Percentiles rank a stretch among this genome's conserved stretches.
Evolutionary conservation across 2,113 vertebrate genomes (phyloP).

Genomic region (Gracilinanus agilis): DNA sequence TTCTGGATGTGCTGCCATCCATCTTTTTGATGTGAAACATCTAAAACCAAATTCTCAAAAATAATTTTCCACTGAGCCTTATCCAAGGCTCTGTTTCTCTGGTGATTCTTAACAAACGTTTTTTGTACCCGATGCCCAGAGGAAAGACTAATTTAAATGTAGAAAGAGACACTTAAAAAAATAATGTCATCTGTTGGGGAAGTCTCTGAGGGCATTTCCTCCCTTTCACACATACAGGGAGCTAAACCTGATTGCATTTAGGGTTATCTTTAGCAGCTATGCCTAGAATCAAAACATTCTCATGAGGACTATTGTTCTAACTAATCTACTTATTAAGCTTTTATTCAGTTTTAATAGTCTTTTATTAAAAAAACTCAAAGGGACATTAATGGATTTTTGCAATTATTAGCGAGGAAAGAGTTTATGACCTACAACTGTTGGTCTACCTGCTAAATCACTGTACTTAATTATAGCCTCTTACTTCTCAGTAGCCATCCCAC

Average conservation of each 20-base stretch:
- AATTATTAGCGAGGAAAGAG: slow-evolving; percentile 79
- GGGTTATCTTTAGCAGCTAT: slow-evolving; percentile 85
- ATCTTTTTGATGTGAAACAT: slow-evolving; percentile 76
- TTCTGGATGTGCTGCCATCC: slow-evolving; percentile 57
- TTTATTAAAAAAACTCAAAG: slow-evolving; percentile 80
- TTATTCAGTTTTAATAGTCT: slow-evolving; percentile 85
- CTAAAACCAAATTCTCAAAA: slow-evolving; percentile 71
- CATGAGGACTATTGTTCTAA: slow-evolving; percentile 87
- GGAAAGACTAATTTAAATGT: slow-evolving; percentile 82
- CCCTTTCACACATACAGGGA: slow-evolving; percentile 81
- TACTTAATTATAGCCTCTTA: slow-evolving; percentile 70
- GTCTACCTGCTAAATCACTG: slow-evolving; percentile 58
- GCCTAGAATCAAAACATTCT: slow-evolving; percentile 82
- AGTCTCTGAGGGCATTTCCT: slow-evolving; percentile 79
- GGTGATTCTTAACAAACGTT: slow-evolving; percentile 75
- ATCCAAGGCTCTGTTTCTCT: slow-evolving; percentile 75
- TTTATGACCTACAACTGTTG: slow-evolving; percentile 77
- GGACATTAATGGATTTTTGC: slow-evolving; percentile 80
- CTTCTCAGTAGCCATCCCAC: not conserved
- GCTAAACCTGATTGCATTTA: slow-evolving; percentile 87
- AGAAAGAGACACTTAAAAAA: slow-evolving; percentile 82
- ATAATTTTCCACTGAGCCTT: slow-evolving; percentile 72
- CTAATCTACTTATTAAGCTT: slow-evolving; percentile 88
- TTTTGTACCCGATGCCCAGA: slow-evolving; percentile 72
- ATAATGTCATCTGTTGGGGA: slow-evolving; percentile 80